phyloP scores from a whole-genome alignment of 2,113 vertebrate species.

The Polypterus senegalus region DNA sequence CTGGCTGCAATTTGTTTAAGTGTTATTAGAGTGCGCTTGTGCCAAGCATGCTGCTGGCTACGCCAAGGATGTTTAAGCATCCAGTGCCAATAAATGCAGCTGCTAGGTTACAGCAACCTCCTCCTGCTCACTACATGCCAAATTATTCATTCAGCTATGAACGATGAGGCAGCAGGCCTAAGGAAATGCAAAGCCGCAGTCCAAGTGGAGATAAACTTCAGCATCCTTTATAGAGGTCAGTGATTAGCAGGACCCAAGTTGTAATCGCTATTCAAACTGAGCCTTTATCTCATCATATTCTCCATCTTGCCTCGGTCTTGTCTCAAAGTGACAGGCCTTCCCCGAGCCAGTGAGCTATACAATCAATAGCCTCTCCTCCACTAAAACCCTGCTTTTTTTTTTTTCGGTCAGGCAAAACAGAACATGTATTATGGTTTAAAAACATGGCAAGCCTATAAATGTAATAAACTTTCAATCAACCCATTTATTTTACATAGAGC shows the following conservation, averaged over 20 bases:
- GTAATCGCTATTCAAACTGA: constrained; percentile 36
- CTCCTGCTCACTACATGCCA: constrained; percentile 40
- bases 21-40: constrained; percentile 36
- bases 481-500: too few relatives aligned
- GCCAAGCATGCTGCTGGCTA: constrained; percentile 50
- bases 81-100: constrained; percentile 60
- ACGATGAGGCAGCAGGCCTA: constrained; percentile 34
- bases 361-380: constrained; percentile 31
- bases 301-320: constrained; percentile 27
- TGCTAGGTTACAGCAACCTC: constrained; percentile 50
- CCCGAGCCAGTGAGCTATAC: constrained; percentile 22
- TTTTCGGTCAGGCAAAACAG: too few relatives aligned
- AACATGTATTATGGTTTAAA: too few relatives aligned
- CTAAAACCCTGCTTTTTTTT: too few relatives aligned
- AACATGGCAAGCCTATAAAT: too few relatives aligned
- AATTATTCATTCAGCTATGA: constrained; percentile 45
- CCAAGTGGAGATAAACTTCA: constrained; percentile 48
- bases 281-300: constrained; percentile 38
- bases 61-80: constrained; percentile 38
- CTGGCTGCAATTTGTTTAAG: constrained; percentile 47
- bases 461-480: too few relatives aligned
- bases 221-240: constrained; percentile 47
- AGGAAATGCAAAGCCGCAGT: constrained; percentile 43
- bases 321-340: constrained; percentile 22
- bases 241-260: constrained; percentile 44